Evolutionary conservation across 2,797 vertebrate species (phyloP).

Genomic region (Anguilla anguilla): DNA sequence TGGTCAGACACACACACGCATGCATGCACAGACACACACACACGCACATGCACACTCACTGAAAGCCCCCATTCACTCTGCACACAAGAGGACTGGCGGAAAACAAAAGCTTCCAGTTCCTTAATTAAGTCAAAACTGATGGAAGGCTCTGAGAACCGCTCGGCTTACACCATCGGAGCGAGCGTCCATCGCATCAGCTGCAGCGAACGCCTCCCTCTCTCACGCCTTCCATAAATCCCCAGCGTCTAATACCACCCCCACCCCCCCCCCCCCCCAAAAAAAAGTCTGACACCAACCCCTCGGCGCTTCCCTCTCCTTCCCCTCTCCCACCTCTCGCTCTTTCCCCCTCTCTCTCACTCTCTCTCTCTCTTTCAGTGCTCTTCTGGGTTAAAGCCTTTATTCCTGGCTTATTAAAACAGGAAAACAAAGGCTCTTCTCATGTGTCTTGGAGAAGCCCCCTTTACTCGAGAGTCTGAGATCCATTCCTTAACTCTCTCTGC

Average conservation of each 20-base stretch:
- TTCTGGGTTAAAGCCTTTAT: constrained; percentile 72
- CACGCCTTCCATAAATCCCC: constrained; percentile 33
- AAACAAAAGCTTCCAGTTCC: constrained; percentile 68
- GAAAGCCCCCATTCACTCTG: constrained; percentile 41
- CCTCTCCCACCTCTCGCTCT: constrained; percentile 29
- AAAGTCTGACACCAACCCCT: constrained; percentile 58
- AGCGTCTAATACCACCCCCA: constrained; percentile 55
- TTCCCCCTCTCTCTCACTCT: constrained; percentile 67
- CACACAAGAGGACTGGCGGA: constrained; percentile 49
- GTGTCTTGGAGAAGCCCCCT: constrained; percentile 64
- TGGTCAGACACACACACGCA: neutral
- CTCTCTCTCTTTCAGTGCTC: constrained; percentile 70
- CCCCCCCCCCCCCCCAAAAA: neutral
- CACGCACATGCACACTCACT: constrained; percentile 42
- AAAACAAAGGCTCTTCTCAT: constrained; percentile 75
- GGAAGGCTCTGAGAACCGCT: constrained; percentile 69
- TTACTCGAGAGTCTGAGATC: constrained; percentile 67
- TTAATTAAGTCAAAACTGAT: constrained; percentile 75
- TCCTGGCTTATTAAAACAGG: constrained; percentile 72
- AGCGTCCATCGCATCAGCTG: constrained; percentile 50
- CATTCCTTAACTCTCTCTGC: constrained; percentile 43
- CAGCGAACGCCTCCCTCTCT: constrained; percentile 36
- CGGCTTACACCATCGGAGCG: constrained; percentile 66
- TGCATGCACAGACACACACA: neutral
- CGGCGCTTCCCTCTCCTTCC: constrained; percentile 64